Evolutionary conservation across 2,797 vertebrate species (phyloP).

Genomic region (Tangara arthus): DNA sequence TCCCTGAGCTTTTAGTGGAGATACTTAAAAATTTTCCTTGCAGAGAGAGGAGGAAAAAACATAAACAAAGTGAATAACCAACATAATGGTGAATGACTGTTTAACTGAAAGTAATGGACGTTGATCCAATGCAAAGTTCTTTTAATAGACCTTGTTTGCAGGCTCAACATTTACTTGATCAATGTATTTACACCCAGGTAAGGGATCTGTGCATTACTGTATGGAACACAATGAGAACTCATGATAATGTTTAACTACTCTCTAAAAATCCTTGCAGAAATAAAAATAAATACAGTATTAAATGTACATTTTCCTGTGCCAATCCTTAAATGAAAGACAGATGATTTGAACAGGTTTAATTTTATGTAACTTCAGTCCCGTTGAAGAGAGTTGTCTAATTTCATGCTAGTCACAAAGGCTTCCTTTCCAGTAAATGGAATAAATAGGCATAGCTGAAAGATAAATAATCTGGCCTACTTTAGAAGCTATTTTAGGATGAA

Average conservation of each 20-base stretch:
- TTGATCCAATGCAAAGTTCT: background rate
- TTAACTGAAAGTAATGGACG: background rate
- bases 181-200: background rate
- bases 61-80: background rate
- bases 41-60: background rate
- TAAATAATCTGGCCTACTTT: constrained; percentile 64
- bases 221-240: background rate
- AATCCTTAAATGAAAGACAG: background rate
- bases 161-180: background rate
- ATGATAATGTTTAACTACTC: background rate
- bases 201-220: background rate
- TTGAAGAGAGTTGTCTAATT: constrained; percentile 34
- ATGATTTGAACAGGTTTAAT: background rate
- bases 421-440: constrained; percentile 41
- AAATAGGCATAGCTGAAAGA: constrained; percentile 54
- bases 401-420: constrained; percentile 43
- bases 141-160: background rate
- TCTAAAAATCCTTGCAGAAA: background rate
- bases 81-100: background rate
- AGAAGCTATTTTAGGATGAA: constrained; percentile 54
- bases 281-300: background rate
- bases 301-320: background rate
- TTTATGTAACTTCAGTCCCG: background rate
- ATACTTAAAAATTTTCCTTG: background rate
- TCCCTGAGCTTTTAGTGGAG: background rate